phyloP scores from a whole-genome alignment of 1,140 invertebrate genomes.

The Chymomyza costata region DNA sequence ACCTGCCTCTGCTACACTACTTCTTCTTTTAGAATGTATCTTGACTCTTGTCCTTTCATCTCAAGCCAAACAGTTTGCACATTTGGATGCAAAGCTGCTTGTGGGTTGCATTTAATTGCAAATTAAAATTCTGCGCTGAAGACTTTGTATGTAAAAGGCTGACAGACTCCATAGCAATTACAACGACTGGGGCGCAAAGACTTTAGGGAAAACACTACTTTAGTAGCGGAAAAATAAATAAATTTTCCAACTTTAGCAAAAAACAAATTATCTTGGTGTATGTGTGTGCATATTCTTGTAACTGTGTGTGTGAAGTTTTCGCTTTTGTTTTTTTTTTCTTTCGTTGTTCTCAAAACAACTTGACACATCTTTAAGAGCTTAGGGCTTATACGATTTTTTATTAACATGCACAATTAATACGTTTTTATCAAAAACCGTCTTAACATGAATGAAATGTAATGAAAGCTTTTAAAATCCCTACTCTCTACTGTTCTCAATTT shows the following conservation, averaged over 20 bases:
- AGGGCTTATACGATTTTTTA: too few species aligned
- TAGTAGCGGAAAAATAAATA: conserved; percentile 63
- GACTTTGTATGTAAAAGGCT: conserved; percentile 68
- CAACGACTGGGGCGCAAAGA: conserved; percentile 32
- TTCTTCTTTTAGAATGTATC: background rate
- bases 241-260: conserved; percentile 54
- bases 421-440: too few species aligned
- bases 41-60: conserved; percentile 9
- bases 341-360: conserved; percentile 53
- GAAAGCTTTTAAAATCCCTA: too few species aligned
- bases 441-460: too few species aligned
- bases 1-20: conserved; percentile 17
- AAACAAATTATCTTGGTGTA: conserved; percentile 11
- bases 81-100: conserved; percentile 69
- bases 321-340: conserved; percentile 61
- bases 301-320: conserved; percentile 31
- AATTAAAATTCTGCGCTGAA: conserved; percentile 72
- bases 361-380: conserved; percentile 73
- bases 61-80: conserved; percentile 31
- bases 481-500: too few species aligned
- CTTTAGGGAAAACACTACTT: conserved; percentile 40
- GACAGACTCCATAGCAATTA: conserved; percentile 28
- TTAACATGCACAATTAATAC: too few species aligned
- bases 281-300: background rate
- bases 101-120: conserved; percentile 73